Conservation (phyloP, 2,888 invertebrate genomes). For the Disparrhopalites patrizii region DNA sequence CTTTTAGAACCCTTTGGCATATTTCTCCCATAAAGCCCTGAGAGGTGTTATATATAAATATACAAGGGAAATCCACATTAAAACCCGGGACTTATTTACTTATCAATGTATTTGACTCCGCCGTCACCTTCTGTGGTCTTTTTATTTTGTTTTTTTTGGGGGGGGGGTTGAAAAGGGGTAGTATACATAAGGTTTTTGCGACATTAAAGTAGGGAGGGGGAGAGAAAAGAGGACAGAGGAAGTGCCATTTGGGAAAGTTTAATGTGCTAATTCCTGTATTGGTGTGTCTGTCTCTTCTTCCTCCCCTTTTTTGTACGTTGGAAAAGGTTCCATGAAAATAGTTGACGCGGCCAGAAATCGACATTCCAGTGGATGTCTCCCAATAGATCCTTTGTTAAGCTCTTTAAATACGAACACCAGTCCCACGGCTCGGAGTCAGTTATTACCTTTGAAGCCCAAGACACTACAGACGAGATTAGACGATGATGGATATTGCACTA, state of each 20-base stretch:
- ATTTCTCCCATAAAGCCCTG: no score
- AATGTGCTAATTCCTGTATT: no score
- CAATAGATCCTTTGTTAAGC: slow-evolving; percentile 39
- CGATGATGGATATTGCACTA: slow-evolving; percentile 45
- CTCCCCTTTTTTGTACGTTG: no score
- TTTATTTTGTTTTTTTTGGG: background rate
- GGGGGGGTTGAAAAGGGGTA: no score
- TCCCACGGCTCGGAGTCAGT: slow-evolving; percentile 25
- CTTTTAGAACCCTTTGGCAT: no score
- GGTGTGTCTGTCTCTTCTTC: no score
- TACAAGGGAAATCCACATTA: no score
- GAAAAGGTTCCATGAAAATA: slow-evolving; percentile 17
- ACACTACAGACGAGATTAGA: slow-evolving; percentile 31
- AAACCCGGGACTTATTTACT: no score
- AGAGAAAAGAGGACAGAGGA: background rate
- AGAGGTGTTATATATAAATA: no score
- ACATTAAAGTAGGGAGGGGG: background rate
- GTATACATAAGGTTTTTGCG: no score
- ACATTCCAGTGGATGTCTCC: slow-evolving; percentile 35
- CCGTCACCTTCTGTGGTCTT: no score
- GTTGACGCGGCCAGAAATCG: slow-evolving; percentile 24
- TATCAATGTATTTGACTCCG: no score
- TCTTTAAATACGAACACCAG: slow-evolving; percentile 19
- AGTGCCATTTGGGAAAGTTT: background rate
- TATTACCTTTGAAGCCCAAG: slow-evolving; percentile 20